Base-by-base conservation (phyloP, 2,888 invertebrate species). In the Byasa hedistus region DNA sequence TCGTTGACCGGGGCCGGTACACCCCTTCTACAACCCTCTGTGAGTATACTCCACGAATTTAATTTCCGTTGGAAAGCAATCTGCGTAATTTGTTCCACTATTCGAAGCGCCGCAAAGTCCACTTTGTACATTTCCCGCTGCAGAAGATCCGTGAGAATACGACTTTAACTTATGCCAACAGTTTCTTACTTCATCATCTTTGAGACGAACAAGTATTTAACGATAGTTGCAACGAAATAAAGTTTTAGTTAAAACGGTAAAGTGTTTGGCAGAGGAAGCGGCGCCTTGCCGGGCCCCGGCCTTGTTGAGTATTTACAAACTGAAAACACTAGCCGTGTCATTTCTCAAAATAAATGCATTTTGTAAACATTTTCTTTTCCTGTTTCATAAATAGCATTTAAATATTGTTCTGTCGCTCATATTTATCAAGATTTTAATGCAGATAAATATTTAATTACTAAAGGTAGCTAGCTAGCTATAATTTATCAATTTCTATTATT, bases 1-100 rank as follows among this genome's bases (percentile, higher is more conserved):
- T 87, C 85, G 79, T 74, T 71, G 84, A 83, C 84, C 84, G 76
- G 70, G 69, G 67, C 70, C 75, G 73, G 44, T 44, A 44, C 44
- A 82, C 83, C 86, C 86, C 79, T 80, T 78, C 70, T 69, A 79
- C 78, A 73, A 81, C 79, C 79, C 81, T 52, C 78, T 70, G 71
- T 70, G 68, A 70, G 70, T 70, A 69, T 72, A 69, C 69, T 56
- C 71, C 64, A 70, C 74, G 72, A 75, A 76, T 75, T 74, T 68
- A 72, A 71, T 70, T 73, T 69, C 69, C 70, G 67, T 69, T 70
- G 64, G 60, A 69, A 69, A 71, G 58, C 66, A 61, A 69, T 69
- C 65, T 69, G 60, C 63, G 61, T 57, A 70, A 57, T 70, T 68
- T 64, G 67, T 63, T 66, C 32, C 57, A 27, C 10, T 48, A 15